Base-by-base conservation (phyloP, 2,113 vertebrate genomes). In the Cyanoramphus novaezelandiae region DNA sequence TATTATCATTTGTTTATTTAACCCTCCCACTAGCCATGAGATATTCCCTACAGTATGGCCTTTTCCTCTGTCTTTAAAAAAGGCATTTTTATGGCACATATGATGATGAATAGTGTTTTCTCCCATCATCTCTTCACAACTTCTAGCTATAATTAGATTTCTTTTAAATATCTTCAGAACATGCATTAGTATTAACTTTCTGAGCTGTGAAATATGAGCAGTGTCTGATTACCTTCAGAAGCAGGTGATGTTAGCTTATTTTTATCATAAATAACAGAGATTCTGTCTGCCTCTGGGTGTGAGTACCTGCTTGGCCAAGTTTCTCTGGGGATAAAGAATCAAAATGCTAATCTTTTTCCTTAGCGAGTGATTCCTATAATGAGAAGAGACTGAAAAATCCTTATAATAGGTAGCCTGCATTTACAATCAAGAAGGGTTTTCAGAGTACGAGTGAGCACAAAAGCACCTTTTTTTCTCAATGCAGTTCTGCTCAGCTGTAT, bases 1-100 rank as follows among this genome's bases (percentile, higher is more conserved):
- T 99, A 98, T 98, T 97, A 96, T 96, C 97, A 97, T 99, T 98
- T 99, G 99, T 98, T 99, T 98, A 98, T 98, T 97, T 98, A 98
- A 95, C 98, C 96, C 98, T 97, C 97, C 94, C 88, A 97, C 96
- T 81, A 97, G 95, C 97, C 97, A 97, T 98, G 96, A 98, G 94
- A 82, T 92, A 94, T 96, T 95, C 83, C 96, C 83, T 60, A 65
- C 94, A 93, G 91, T 84, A 97, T 94, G 88, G 93, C 79, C 93
- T 96, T 97, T 94, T 93, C 87, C 68, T 85, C 86, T 86, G 75
- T 88, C 76, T 97, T 87, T 84, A 68, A 79, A 93, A 93, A 95
- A 96, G 44, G 20, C 59, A 35, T 72, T 95, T 91, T 93, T 79
- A 39, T 50, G 35, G 31, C 43, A 67, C 4, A 3, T 62, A 17